These are phyloP conservation scores for Peromyscus eremicus DNA, from an alignment of 2,797 vertebrate species.

Conservation along the genomic window DNA sequence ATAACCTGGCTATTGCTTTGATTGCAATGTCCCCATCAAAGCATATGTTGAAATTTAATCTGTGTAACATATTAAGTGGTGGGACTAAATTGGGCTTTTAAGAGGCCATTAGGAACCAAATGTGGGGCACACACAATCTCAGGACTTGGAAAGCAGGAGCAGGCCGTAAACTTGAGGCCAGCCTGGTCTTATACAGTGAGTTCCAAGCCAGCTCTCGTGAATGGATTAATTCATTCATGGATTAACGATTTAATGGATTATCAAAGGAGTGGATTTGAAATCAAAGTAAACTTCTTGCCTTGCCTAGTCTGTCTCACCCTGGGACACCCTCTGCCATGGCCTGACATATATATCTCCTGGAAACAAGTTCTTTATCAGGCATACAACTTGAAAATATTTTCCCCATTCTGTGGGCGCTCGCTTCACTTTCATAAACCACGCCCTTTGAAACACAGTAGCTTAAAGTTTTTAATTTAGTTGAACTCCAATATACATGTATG, in stretches of 20 bases:
- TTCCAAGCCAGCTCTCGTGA: neutral
- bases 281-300: neutral
- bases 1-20: neutral
- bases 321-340: neutral
- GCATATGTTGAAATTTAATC: neutral
- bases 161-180: neutral
- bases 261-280: neutral
- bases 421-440: neutral
- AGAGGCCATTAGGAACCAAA: neutral
- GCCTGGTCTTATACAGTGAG: neutral
- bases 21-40: slow-evolving; percentile 12
- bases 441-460: neutral
- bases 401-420: neutral
- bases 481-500: neutral
- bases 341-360: neutral
- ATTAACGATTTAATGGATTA: neutral
- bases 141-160: neutral
- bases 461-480: neutral
- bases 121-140: neutral
- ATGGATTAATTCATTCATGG: neutral
- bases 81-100: neutral
- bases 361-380: neutral
- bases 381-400: neutral
- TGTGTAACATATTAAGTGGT: neutral
- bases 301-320: neutral